Evolutionary conservation across 1,140 invertebrate genomes (phyloP).

Genomic region (Pemphigus obesinymphae): DNA sequence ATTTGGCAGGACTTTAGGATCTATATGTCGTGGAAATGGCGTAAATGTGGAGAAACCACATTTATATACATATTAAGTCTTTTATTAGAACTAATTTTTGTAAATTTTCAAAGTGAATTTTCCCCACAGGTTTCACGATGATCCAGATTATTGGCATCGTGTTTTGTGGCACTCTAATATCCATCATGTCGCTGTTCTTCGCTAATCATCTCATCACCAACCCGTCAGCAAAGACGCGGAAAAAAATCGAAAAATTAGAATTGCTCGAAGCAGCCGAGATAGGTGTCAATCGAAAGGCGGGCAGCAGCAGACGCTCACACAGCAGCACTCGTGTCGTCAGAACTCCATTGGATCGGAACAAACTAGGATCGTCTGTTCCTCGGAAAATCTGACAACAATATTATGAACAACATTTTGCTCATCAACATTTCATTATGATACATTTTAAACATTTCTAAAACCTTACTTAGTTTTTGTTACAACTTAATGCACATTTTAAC

Average conservation of each 20-base stretch:
- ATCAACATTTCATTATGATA: no score
- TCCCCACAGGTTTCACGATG: constrained; percentile 15
- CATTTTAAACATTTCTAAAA: no score
- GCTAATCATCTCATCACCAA: constrained; percentile 27
- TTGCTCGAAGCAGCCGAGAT: constrained; percentile 21
- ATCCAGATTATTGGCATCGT: constrained; percentile 35
- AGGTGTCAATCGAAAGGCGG: neutral
- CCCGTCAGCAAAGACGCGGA: constrained; percentile 22
- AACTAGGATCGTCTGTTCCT: neutral
- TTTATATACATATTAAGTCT: no score
- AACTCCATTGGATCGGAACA: neutral
- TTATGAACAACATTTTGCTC: no score
- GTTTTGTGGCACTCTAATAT: constrained; percentile 25
- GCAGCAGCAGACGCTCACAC: neutral
- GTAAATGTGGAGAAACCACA: no score
- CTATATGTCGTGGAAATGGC: no score
- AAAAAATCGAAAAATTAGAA: constrained; percentile 35
- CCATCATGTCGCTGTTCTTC: constrained; percentile 16
- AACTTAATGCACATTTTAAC: no score
- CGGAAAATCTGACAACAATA: neutral
- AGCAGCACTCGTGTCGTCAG: neutral
- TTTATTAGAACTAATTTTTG: no score
- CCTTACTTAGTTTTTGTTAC: no score
- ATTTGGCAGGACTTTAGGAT: no score
- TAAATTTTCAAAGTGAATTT: no score